A percentile compares a stretch with the other conserved stretches of the same genome.
These are phyloP conservation scores for Polypterus senegalus DNA, from an alignment of 2,113 vertebrate genomes.

Conservation along the genomic window DNA sequence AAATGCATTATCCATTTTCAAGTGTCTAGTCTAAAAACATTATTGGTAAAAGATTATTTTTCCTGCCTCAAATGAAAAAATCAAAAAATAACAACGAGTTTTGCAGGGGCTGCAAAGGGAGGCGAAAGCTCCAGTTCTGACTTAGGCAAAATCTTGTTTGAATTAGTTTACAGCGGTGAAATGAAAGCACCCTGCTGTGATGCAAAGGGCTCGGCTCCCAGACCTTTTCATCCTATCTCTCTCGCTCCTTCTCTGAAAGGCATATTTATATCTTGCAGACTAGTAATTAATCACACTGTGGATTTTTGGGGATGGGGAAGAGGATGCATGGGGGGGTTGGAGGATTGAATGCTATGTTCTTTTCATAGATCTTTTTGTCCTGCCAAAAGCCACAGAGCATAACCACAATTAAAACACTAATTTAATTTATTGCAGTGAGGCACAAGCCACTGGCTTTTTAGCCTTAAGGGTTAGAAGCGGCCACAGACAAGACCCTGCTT, in stretches of 20 bases:
- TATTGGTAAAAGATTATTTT: constrained; percentile 2
- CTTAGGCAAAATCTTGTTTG: constrained; percentile 52
- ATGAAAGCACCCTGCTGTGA: constrained; percentile 43
- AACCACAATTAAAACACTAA: constrained; percentile 63
- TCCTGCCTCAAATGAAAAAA: constrained; percentile 8
- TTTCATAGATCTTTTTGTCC: constrained; percentile 51
- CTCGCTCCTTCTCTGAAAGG: constrained; percentile 34
- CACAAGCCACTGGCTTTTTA: constrained; percentile 22
- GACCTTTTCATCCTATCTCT: constrained; percentile 44
- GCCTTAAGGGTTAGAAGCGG: constrained; percentile 4
- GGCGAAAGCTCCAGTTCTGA: constrained; percentile 16
- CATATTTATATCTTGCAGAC: constrained; percentile 72
- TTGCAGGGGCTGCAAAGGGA: constrained; percentile 14
- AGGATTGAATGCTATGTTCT: constrained; percentile 3
- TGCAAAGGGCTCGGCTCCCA: constrained; percentile 40
- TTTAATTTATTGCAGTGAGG: constrained; percentile 58
- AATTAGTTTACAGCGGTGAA: constrained; percentile 53
- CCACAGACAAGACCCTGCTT: constrained; percentile 24
- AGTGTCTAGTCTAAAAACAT: background rate
- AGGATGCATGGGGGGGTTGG: constrained; percentile 3
- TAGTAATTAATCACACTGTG: constrained; percentile 63
- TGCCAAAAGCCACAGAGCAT: constrained; percentile 58
- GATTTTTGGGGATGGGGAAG: constrained; percentile 35
- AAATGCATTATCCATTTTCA: too few relatives aligned
- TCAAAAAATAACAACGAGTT: constrained; percentile 14